Evolutionary conservation across 2,888 invertebrate genomes (phyloP).

Genomic region (Dynastes grantii): DNA sequence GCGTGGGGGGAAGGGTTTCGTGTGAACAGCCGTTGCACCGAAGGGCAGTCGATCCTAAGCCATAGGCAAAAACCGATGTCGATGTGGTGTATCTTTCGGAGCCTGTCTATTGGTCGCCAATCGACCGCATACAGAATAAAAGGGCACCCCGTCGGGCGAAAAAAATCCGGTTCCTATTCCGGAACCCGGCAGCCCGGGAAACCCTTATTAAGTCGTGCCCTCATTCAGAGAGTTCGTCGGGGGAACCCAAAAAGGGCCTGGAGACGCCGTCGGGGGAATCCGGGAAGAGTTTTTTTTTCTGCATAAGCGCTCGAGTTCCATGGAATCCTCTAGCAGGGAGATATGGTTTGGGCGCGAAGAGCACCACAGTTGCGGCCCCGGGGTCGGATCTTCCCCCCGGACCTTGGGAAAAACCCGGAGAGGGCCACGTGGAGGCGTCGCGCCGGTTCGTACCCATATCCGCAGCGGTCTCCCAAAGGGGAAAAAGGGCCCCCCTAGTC

Average conservation of each 20-base stretch:
- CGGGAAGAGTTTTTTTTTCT: constrained; percentile 73
- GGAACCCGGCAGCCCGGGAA: constrained; percentile 72
- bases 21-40: constrained; percentile 76
- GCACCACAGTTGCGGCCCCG: constrained; percentile 55
- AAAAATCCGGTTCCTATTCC: constrained; percentile 76
- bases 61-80: constrained; percentile 67
- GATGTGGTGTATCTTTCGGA: constrained; percentile 26
- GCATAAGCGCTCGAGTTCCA: constrained; percentile 60
- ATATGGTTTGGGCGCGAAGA: constrained; percentile 53
- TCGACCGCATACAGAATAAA: constrained; percentile 48
- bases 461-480: too few species aligned
- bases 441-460: too few species aligned
- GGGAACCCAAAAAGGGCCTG: constrained; percentile 73
- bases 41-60: constrained; percentile 76
- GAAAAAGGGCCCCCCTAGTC: too few species aligned
- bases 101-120: neutral
- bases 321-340: constrained; percentile 59
- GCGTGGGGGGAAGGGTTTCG: too few species aligned
- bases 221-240: constrained; percentile 70
- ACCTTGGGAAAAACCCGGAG: constrained; percentile 66
- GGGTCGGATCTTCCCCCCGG: constrained; percentile 73
- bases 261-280: constrained; percentile 74
- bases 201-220: constrained; percentile 70
- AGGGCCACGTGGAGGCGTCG: too few species aligned
- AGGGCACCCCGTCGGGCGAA: constrained; percentile 72